Conservation (phyloP, 2,888 invertebrate genomes). For the Drosophila kanekoi region DNA sequence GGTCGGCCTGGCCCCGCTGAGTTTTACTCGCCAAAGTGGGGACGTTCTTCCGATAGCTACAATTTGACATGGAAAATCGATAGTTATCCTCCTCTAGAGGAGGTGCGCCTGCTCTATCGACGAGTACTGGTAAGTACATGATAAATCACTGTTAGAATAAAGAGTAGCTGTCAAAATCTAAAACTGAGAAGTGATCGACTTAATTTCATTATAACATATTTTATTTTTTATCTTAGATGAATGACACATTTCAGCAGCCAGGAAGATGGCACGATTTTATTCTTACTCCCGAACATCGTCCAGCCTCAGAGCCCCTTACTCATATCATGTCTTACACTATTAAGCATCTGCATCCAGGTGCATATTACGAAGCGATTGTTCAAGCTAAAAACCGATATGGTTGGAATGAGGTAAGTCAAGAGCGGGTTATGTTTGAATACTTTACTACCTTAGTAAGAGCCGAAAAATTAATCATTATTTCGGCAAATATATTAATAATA, state of each 20-base stretch:
- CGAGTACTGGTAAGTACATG: conserved; percentile 87
- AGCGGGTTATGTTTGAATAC: neutral
- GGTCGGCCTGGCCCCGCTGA: conserved; percentile 90
- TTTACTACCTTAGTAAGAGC: neutral
- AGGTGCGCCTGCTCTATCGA: conserved; percentile 89
- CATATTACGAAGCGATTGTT: conserved; percentile 90
- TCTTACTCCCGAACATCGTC: conserved; percentile 85
- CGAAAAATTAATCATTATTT: conserved; percentile 65
- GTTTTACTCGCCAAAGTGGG: conserved; percentile 89
- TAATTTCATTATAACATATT: conserved; percentile 27
- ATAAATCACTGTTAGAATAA: neutral
- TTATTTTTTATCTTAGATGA: conserved; percentile 86
- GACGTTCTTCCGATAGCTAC: conserved; percentile 87
- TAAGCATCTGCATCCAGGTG: conserved; percentile 88
- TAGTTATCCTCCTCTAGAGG: conserved; percentile 90
- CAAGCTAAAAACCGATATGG: conserved; percentile 91
- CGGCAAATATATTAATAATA: conserved; percentile 8
- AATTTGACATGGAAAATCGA: conserved; percentile 90
- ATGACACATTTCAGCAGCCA: conserved; percentile 90
- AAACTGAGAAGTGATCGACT: no score
- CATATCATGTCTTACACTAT: conserved; percentile 89
- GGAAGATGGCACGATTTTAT: conserved; percentile 89
- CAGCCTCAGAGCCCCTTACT: conserved; percentile 85
- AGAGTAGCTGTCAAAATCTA: no score
- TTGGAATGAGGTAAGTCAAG: conserved; percentile 88